These are phyloP conservation scores for Arge pagana DNA, from an alignment of 2,888 invertebrate species.

Conservation along the genomic window DNA sequence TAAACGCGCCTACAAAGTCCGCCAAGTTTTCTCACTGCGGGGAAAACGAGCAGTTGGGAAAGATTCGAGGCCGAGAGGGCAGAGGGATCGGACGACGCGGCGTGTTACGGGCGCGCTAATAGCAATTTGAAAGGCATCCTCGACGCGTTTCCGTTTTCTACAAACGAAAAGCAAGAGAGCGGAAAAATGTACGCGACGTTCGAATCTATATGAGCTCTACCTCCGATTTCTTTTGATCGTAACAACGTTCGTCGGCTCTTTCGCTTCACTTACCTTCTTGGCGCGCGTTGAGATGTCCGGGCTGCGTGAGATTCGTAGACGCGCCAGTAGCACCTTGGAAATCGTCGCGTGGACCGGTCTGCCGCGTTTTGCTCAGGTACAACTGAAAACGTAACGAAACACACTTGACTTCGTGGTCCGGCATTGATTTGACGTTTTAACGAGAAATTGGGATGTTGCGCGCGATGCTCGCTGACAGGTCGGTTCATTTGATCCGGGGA, in stretches of 20 bases:
- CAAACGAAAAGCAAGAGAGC: neutral
- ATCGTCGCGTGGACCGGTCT: constrained; percentile 40
- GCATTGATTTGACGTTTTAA: no score
- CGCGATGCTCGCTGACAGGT: no score
- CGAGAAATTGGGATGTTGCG: no score
- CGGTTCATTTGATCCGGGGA: no score
- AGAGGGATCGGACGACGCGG: constrained; percentile 7
- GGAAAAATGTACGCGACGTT: constrained; percentile 4
- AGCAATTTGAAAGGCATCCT: constrained; percentile 16
- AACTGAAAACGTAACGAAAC: constrained; percentile 45
- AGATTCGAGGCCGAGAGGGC: no score
- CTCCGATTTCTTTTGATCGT: neutral
- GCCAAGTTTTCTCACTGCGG: neutral
- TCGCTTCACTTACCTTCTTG: constrained; percentile 48
- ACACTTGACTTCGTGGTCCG: no score
- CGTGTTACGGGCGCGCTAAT: constrained; percentile 20
- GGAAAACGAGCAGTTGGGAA: constrained; percentile 8
- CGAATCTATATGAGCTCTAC: neutral
- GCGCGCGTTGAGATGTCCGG: constrained; percentile 46
- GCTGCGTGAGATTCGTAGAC: constrained; percentile 37
- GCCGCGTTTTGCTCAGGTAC: constrained; percentile 52
- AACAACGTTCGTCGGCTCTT: neutral
- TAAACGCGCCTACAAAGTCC: constrained; percentile 3
- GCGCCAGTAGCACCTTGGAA: constrained; percentile 35
- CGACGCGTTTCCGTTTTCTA: neutral